Evolutionary conservation across 2,797 vertebrate genomes (phyloP), one percentile per base, ranked within the genome.

Genomic region (Sandelia bainsii): DNA sequence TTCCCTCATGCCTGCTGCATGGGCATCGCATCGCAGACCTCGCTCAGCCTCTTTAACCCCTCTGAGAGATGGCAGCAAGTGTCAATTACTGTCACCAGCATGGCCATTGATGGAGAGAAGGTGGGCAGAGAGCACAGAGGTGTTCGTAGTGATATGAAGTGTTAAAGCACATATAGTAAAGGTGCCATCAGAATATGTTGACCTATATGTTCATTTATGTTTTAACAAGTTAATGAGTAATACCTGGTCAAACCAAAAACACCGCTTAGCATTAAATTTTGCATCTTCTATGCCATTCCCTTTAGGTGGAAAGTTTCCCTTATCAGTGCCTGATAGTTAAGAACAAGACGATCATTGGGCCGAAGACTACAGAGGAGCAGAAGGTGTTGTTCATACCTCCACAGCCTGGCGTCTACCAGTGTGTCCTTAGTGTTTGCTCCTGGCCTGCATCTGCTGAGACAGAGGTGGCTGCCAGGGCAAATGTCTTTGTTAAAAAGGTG

Each of bases 21-120:
- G 7, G 97, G 98, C 70, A 98, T 99, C 66, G 97, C 97, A 39
- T 97, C 97, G 0, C 97, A 99, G 86, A 95, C 95, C 0, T 92
- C 93, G 20, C 95, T 99, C 52, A 95, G 93, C 75, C 88, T 98
- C 72, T 96, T 96, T 79, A 99, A 99, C 79, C 97, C 97, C 8
- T 94, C 95, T 14, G 96, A 98, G 61, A 92, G 94, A 25, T 99
- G 98, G 98, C 93, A 98, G 50, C 97, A 99, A 83, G 96, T 98
- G 79, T 95, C 92, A 76, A 92, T 98, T 68, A 90, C 90, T 25
- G 72, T 96, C 69, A 89, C 93, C 69, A 95, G 94, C 77, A 62
- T 98, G 81, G 93, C 95, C 48, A 85, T 99, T 39, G 94, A 99
- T 82, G 97, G 97, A 48, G 95, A 96, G 77, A 98, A 96, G 95